Evolutionary conservation across 2,888 invertebrate genomes (phyloP).

Genomic region (Eudasyphora cyanicolor): DNA sequence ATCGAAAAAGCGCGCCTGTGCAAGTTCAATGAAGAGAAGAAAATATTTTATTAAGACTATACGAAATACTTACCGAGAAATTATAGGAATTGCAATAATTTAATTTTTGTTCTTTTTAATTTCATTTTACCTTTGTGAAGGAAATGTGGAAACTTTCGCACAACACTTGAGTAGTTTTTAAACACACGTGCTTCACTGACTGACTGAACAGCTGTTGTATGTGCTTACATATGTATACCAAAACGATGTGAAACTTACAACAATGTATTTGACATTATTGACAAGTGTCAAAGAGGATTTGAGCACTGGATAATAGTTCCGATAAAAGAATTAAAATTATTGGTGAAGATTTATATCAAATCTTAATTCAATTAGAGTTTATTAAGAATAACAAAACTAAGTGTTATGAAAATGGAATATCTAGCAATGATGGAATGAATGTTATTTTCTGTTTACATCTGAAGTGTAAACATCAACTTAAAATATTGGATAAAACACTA

Average conservation of each 20-base stretch:
- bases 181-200: not conserved
- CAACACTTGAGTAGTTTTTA: not conserved
- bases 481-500: too few relatives aligned
- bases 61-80: constrained; percentile 17
- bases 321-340: not conserved
- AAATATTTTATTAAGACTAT: not conserved
- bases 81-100: not conserved
- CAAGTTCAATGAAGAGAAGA: constrained; percentile 56
- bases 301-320: too few relatives aligned
- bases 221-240: not conserved
- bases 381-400: too few relatives aligned
- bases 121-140: not conserved
- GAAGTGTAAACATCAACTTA: too few relatives aligned
- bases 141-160: not conserved
- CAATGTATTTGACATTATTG: not conserved
- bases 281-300: not conserved
- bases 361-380: not conserved
- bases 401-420: too few relatives aligned
- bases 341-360: not conserved
- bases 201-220: not conserved
- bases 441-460: too few relatives aligned
- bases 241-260: not conserved
- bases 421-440: too few relatives aligned
- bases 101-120: constrained; percentile 18
- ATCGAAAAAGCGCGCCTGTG: constrained; percentile 59